Evolutionary conservation across 2,797 vertebrate genomes (phyloP).

Genomic region (Pseudocheirus occidentalis): DNA sequence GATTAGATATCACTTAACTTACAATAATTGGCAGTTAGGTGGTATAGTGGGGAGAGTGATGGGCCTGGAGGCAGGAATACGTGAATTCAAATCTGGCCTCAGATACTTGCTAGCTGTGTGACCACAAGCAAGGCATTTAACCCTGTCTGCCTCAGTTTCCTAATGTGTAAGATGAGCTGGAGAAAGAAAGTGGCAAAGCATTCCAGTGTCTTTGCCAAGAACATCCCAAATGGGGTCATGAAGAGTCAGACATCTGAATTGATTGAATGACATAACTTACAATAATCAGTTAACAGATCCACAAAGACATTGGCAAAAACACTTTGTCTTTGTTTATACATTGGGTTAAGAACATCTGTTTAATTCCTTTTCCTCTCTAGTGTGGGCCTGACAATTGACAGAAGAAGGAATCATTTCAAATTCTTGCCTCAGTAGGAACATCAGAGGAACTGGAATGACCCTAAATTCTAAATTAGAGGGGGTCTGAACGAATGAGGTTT

Average conservation of each 20-base stretch:
- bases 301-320: neutral
- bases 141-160: neutral
- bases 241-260: neutral
- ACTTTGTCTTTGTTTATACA: neutral
- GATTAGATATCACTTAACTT: neutral
- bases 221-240: neutral
- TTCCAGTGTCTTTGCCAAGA: neutral
- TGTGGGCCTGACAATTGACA: constrained; percentile 39
- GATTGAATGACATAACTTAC: neutral
- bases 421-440: constrained; percentile 32
- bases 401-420: constrained; percentile 21
- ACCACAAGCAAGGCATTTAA: neutral
- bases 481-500: constrained; percentile 70
- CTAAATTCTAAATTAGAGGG: constrained; percentile 1
- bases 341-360: neutral
- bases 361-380: neutral
- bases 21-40: neutral
- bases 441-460: neutral
- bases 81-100: neutral
- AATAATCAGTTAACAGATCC: neutral
- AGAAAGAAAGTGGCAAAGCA: too few relatives aligned
- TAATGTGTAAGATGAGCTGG: neutral
- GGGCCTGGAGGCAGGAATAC: neutral
- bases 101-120: neutral
- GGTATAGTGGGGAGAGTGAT: neutral